Base-by-base conservation (phyloP, 2,113 vertebrate species). In the Ciconia maguari region DNA sequence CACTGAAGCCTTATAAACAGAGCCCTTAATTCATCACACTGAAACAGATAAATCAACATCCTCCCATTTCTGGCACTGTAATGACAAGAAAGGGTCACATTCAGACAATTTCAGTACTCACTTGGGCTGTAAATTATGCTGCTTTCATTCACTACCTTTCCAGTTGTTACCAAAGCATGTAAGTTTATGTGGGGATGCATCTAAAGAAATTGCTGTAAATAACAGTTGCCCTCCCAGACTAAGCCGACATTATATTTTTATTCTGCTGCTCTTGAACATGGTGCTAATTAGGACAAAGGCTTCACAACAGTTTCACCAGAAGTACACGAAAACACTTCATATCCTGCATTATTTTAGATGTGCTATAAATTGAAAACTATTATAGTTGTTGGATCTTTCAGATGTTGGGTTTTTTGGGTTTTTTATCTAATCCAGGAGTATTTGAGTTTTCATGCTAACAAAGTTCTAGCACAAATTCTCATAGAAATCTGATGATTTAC, bases 201-300 rank as follows among this genome's bases (percentile, higher is more conserved):
- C 87, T 81, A 78, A 91, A 94, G 92, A 93, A 93, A 87, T 61
- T 3, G 3, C 87, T 87, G 83, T 93, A 92, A 93, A 58, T 87
- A 94, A 94, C 87, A 95, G 57, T 17, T 5, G 1, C 74, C 70
- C 90, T 85, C 87, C 32, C 41, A 74, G 87, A 70, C 84, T 69
- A 88, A 15, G 70, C 77, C 1, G 10, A 79, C 62, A 41, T 34
- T 76, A 94, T 96, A 93, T 95, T 96, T 96, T 95, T 96, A 85
- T 46, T 94, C 77, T 29, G 41, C 62, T 84, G 44, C 44, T 93
- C 89, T 79, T 61, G 41, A 94, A 71, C 54, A 0, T 10, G 48
- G 51, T 64, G 87, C 80, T 61, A 80, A 85, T 92, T 80, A 92
- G 83, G 96, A 72, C 61, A 93, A 91, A 85, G 74, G 78, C 57